Evolutionary conservation across 2,797 vertebrate species (phyloP).

Genomic region (Eremophila alpestris): DNA sequence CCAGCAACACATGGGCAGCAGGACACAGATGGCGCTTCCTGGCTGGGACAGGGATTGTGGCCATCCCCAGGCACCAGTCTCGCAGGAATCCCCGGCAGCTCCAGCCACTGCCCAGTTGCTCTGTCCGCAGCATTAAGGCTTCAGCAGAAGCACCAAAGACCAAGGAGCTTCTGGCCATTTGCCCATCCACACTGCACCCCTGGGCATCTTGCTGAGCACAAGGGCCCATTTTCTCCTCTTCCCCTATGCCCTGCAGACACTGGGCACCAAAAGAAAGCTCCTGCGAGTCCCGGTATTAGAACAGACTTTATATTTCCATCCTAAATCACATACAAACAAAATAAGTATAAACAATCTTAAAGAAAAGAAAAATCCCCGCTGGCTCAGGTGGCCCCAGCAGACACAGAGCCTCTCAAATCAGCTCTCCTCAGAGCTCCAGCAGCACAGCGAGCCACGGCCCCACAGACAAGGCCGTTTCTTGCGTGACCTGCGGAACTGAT

Average conservation of each 20-base stretch:
- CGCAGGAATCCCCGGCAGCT: too few relatives aligned
- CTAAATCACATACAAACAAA: too few relatives aligned
- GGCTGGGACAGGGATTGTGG: too few relatives aligned
- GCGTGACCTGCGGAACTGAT: fast-evolving
- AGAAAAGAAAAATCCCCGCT: too few relatives aligned
- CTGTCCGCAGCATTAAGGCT: neutral
- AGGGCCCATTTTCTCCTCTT: too few relatives aligned
- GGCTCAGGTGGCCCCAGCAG: too few relatives aligned
- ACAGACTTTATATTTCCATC: neutral
- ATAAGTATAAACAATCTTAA: too few relatives aligned
- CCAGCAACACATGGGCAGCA: too few relatives aligned
- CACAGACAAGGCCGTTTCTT: neutral
- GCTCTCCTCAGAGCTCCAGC: neutral
- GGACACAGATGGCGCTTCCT: too few relatives aligned
- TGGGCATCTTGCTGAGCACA: too few relatives aligned
- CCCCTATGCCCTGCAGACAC: fast-evolving
- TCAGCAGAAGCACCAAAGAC: neutral
- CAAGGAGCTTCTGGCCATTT: neutral
- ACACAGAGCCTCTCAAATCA: neutral
- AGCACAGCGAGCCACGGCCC: neutral
- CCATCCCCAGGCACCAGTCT: too few relatives aligned
- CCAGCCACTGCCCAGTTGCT: neutral
- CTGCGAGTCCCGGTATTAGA: neutral
- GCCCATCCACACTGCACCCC: neutral
- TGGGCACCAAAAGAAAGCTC: neutral